These are phyloP conservation scores for Equus quagga DNA, from an alignment of 2,113 vertebrate species.

Conservation along the genomic window DNA sequence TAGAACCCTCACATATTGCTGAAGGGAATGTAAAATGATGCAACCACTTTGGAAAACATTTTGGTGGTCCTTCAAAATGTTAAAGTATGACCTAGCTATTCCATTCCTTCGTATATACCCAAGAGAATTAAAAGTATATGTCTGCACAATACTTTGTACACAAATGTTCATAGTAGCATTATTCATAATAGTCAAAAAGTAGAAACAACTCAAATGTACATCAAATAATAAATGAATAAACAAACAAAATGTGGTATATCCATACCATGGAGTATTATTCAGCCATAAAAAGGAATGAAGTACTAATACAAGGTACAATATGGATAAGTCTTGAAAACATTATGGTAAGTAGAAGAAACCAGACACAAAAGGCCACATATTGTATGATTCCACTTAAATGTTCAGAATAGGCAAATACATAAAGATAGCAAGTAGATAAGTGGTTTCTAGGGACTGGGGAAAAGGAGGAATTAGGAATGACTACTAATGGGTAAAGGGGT, in stretches of 20 bases:
- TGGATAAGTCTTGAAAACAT: neutral
- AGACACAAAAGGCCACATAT: neutral
- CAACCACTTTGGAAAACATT: neutral
- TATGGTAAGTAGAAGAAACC: neutral
- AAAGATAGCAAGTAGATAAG: neutral
- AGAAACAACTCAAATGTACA: neutral
- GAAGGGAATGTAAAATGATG: neutral
- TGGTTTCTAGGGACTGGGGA: neutral
- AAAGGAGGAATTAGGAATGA: neutral
- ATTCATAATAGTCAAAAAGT: neutral
- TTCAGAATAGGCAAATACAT: neutral
- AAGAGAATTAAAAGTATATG: neutral
- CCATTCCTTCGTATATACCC: neutral
- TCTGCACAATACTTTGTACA: neutral
- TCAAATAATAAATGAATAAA: neutral
- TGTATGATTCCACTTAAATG: neutral
- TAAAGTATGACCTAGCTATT: neutral
- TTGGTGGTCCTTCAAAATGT: neutral
- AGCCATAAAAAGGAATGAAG: neutral
- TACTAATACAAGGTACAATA: neutral
- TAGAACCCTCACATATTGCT: neutral
- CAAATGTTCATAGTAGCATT: neutral
- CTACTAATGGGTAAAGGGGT: neutral
- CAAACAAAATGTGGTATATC: neutral
- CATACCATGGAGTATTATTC: neutral